Evolutionary conservation across 2,888 invertebrate genomes (phyloP), one percentile per base, ranked within the genome.

Genomic region (Eupithecia centaureata): DNA sequence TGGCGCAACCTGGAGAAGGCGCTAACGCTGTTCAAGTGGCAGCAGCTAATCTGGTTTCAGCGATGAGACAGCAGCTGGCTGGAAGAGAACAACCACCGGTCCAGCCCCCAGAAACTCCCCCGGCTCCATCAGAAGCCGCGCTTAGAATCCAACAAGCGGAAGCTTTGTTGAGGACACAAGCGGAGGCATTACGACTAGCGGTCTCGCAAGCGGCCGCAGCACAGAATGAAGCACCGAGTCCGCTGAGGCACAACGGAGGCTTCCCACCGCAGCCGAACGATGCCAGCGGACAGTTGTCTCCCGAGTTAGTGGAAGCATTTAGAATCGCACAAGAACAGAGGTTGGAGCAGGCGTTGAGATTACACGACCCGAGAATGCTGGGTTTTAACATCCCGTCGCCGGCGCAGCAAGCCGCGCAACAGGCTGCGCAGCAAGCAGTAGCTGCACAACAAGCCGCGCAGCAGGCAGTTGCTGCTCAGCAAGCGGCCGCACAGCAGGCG

Each of bases 141-240:
- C 82, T 96, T 52, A 91, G 96, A 73, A 95, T 96, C 92, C 97
- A 97, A 81, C 96, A 96, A 79, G 96, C 97, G 1, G 97, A 97
- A 86, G 96, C 96, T 0, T 92, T 97, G 62, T 91, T 98, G 27
- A 94, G 97, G 82, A 96, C 97, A 77, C 97, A 98, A 82, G 97
- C 97, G 0, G 97, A 97, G 86, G 97, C 97, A 0, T 92, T 98
- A 42, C 94, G 97, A 79, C 87, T 97, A 68, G 97, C 97, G 38
- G 97, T 97, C 74, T 95, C 95, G 10, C 96, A 96, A 81, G 95
- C 95, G 0, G 94, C 94, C 0, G 94, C 94, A 0, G 94, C 94
- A 1, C 94, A 92, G 60, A 87, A 84, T 65, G 92, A 90, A 65
- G 82, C 87, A 1, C 80, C 86, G 15, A 91, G 91, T 77, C 92